Evolutionary conservation across 2,888 invertebrate genomes (phyloP), one percentile per base, ranked within the genome.

Genomic region (Calameuta idolon): DNA sequence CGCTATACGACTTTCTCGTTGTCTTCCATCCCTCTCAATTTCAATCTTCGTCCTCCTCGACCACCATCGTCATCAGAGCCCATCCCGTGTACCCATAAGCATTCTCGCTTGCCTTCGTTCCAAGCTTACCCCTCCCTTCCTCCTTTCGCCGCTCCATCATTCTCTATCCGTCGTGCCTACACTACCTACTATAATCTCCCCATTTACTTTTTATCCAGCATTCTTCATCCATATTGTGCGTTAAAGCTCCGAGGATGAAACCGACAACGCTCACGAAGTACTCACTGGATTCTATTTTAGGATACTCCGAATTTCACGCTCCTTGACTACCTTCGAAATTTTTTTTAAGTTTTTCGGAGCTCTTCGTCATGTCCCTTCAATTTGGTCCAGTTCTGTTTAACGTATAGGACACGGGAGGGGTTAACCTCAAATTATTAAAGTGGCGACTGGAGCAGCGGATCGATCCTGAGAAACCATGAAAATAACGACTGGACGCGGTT

Each of bases 1-100:
- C 69, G 71, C 79, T 34, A 74, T 75, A 69, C 40, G 69, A 55
- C 55, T 74, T 37, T 73, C 76, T 76, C 37, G 40, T 69, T 68
- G 69, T 69, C 15, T 69, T 69, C 12, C n/a, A 12, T 69, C 76
- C 55, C 68, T n/a, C 76, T 23, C 76, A 71, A n/a, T 69, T 74
- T 35, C 71, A 55, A 34, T 40, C 76, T 33, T 74, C 74, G 5
- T 74, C 73, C 69, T 5, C 69, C 23, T 55, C 55, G 15, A 23
- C 40, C 40, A 40, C 40, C 23, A 1, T 23, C 23, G 9, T 55
- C 55, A 55, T 55, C 55, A 23, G 55, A 9, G 55, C 23, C 55
- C 9, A 23, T 23, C 15, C 55, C 55, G 55, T 55, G 2, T 55
- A 55, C 55, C 55, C 55, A 23, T 15, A 23, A 55, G 55, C 23